phyloP scores from a whole-genome alignment of 2,888 invertebrate species.

The Tineola bisselliella region DNA sequence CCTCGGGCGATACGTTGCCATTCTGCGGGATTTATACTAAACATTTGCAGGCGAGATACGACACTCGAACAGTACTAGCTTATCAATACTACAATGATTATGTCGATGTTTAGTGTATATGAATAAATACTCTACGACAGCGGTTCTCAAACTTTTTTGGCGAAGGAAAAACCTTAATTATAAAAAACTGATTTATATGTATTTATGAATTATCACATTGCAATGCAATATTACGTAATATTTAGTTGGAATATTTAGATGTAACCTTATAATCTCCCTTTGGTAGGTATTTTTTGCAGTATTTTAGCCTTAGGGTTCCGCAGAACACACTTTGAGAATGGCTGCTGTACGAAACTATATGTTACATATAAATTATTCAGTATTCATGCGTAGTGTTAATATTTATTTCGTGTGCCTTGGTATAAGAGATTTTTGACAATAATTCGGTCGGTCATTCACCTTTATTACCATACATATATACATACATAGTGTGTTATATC shows the following conservation, averaged over 20 bases:
- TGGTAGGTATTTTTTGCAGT: no score
- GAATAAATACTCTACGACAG: not conserved
- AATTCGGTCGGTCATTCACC: conserved; percentile 59
- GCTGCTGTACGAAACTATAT: not conserved
- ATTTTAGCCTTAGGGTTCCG: no score
- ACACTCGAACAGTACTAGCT: not conserved
- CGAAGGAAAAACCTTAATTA: no score
- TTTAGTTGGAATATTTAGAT: no score
- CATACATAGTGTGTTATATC: not conserved
- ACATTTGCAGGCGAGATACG: not conserved
- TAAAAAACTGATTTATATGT: no score
- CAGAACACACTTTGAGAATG: no score
- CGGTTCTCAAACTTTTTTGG: no score
- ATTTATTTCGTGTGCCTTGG: conserved; percentile 42
- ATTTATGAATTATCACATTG: no score
- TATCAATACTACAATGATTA: not conserved
- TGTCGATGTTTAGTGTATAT: not conserved
- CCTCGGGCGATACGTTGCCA: conserved; percentile 8
- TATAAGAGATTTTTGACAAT: conserved; percentile 48
- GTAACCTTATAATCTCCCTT: no score
- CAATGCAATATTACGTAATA: no score
- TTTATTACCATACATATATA: conserved; percentile 14
- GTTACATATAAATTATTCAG: conserved; percentile 45
- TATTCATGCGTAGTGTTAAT: conserved; percentile 35
- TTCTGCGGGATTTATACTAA: conserved; percentile 3